phyloP scores from a whole-genome alignment of 2,113 vertebrate genomes.

The Dendropsophus ebraccatus region DNA sequence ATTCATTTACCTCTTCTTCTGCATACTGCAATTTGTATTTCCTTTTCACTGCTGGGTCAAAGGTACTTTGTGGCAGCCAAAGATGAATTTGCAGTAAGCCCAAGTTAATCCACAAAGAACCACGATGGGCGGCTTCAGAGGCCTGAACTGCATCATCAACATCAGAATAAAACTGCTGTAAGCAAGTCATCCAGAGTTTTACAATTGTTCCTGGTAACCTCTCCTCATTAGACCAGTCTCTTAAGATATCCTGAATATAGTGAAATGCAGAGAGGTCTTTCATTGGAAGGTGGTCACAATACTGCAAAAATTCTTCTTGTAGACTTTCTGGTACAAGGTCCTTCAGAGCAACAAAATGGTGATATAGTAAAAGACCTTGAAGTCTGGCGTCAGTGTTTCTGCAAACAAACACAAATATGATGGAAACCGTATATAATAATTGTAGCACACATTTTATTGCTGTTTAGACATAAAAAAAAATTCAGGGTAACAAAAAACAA shows the following conservation, averaged over 20 bases:
- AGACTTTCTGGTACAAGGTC: slow-evolving; percentile 80
- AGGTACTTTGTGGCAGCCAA: slow-evolving; percentile 90
- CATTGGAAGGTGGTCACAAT: slow-evolving; percentile 78
- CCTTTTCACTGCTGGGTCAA: slow-evolving; percentile 92
- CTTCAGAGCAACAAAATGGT: slow-evolving; percentile 81
- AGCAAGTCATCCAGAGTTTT: slow-evolving; percentile 78
- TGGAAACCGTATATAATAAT: too few relatives aligned
- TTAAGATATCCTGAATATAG: slow-evolving; percentile 79
- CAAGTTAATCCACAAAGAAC: slow-evolving; percentile 91
- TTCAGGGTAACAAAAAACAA: too few relatives aligned
- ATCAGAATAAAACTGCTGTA: slow-evolving; percentile 84
- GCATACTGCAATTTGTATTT: slow-evolving; percentile 90
- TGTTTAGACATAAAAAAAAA: too few relatives aligned
- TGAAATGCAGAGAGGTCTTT: slow-evolving; percentile 77
- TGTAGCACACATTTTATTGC: too few relatives aligned
- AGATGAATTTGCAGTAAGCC: slow-evolving; percentile 90
- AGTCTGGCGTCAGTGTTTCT: slow-evolving; percentile 83
- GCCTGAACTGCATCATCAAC: slow-evolving; percentile 69
- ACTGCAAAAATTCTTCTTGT: slow-evolving; percentile 81
- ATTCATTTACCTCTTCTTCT: slow-evolving; percentile 85
- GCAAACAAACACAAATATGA: slow-evolving; percentile 24
- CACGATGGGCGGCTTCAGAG: slow-evolving; percentile 74
- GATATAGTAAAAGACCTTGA: slow-evolving; percentile 80
- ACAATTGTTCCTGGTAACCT: slow-evolving; percentile 81
- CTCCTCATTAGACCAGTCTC: slow-evolving; percentile 75